phyloP scores from a whole-genome alignment of 1,140 invertebrate genomes.

The Araneus ventricosus region DNA sequence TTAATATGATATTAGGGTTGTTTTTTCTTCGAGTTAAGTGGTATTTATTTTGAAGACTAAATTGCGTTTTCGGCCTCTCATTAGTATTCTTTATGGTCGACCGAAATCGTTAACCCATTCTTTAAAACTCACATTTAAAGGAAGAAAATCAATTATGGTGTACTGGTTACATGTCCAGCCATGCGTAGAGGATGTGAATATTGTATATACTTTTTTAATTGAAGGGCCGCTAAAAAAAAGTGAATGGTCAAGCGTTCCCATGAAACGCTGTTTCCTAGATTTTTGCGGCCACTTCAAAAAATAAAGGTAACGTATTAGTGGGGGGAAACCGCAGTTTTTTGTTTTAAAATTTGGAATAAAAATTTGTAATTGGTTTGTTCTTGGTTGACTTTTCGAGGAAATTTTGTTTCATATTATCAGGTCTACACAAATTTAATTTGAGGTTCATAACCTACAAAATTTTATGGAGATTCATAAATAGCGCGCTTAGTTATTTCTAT shows the following conservation, averaged over 20 bases:
- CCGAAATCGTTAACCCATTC: not conserved
- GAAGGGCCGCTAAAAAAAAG: not conserved
- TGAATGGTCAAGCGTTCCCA: not conserved
- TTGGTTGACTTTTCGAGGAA: too few species aligned
- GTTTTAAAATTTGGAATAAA: too few species aligned
- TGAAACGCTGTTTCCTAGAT: not conserved
- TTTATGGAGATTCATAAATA: too few species aligned
- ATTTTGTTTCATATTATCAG: too few species aligned
- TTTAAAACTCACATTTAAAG: not conserved
- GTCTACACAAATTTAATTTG: too few species aligned
- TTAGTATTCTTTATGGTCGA: not conserved
- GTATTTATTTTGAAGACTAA: not conserved
- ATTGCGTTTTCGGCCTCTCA: not conserved
- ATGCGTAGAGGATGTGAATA: not conserved
- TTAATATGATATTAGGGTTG: not conserved
- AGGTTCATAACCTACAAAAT: too few species aligned
- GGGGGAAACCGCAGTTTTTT: too few species aligned
- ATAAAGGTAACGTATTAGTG: not conserved
- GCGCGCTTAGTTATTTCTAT: too few species aligned
- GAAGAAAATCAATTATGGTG: not conserved
- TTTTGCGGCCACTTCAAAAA: not conserved
- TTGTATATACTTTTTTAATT: not conserved
- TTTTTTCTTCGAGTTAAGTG: not conserved
- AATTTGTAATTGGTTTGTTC: too few species aligned
- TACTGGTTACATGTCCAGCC: not conserved